Percentiles rank a stretch among this genome's conserved stretches.
phyloP scores from a whole-genome alignment of 2,888 invertebrate species.

The Tenthredo amoena region DNA sequence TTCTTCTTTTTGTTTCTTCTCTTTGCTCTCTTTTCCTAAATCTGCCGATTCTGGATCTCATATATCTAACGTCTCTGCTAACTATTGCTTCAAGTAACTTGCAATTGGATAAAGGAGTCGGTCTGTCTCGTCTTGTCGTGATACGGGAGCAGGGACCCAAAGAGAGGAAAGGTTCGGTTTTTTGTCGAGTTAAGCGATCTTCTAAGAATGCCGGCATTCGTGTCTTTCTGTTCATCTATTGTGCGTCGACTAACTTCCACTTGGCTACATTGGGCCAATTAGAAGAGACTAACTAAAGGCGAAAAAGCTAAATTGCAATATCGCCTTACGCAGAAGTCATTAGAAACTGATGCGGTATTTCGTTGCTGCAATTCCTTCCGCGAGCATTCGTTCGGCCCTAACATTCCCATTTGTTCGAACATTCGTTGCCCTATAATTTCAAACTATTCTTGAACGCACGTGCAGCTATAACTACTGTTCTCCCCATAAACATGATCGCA shows the following conservation, averaged over 20 bases:
- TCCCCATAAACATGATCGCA: background rate
- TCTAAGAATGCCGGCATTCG: slow-evolving; percentile 47
- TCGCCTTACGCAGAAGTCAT: slow-evolving; percentile 51
- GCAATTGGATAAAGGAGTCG: slow-evolving; percentile 43
- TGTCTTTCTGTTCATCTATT: slow-evolving; percentile 42
- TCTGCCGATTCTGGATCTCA: background rate
- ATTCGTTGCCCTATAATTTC: background rate
- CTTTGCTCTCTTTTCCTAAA: background rate
- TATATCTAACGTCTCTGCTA: background rate
- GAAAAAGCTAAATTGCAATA: slow-evolving; percentile 51
- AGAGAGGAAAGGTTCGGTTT: slow-evolving; percentile 23
- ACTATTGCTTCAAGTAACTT: slow-evolving; percentile 43
- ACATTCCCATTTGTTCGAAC: slow-evolving; percentile 20
- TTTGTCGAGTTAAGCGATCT: slow-evolving; percentile 47
- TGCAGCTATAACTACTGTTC: background rate
- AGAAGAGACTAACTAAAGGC: slow-evolving; percentile 40
- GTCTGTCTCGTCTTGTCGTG: slow-evolving; percentile 35
- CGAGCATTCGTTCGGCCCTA: slow-evolving; percentile 32
- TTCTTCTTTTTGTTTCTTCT: background rate
- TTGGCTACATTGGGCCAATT: slow-evolving; percentile 49
- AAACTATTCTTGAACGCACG: background rate
- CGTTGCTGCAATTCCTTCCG: slow-evolving; percentile 20
- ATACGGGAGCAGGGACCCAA: background rate
- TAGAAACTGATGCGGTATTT: slow-evolving; percentile 50
- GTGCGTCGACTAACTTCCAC: slow-evolving; percentile 49